These are phyloP conservation scores for Patella vulgata DNA, from an alignment of 1,140 invertebrate genomes.

Conservation along the genomic window DNA sequence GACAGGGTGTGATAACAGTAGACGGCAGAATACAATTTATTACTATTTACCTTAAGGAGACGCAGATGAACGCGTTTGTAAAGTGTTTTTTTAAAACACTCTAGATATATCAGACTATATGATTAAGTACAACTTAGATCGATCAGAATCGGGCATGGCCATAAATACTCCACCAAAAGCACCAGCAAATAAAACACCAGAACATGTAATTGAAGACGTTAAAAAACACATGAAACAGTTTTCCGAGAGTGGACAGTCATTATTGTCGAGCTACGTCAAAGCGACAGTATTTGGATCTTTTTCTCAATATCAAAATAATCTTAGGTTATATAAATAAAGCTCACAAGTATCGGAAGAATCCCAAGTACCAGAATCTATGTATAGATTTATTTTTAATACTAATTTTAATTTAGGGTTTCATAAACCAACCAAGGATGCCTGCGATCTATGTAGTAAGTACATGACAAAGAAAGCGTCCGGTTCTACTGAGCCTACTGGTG, in stretches of 20 bases:
- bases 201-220: constrained; percentile 5
- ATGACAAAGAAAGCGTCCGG: too few species aligned
- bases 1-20: too few species aligned
- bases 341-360: background rate
- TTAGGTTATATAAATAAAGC: constrained; percentile 12
- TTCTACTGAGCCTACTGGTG: background rate
- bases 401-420: constrained; percentile 10
- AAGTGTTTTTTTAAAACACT: background rate
- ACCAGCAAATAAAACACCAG: constrained; percentile 1
- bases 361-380: constrained; percentile 3
- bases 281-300: background rate
- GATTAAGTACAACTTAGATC: background rate
- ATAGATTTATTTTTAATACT: constrained; percentile 21
- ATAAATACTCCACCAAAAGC: too few species aligned
- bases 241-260: constrained; percentile 18
- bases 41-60: too few species aligned
- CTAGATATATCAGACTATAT: background rate
- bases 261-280: constrained; percentile 23
- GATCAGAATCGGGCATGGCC: background rate
- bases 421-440: constrained; percentile 20
- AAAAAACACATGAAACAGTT: constrained; percentile 14
- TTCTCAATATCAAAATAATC: constrained; percentile 22
- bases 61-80: background rate
- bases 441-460: too few species aligned
- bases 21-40: too few species aligned